Conservation (phyloP, 30 jellyfish, hydroid and myxozoan species). For the Turritopsis rubra region DNA sequence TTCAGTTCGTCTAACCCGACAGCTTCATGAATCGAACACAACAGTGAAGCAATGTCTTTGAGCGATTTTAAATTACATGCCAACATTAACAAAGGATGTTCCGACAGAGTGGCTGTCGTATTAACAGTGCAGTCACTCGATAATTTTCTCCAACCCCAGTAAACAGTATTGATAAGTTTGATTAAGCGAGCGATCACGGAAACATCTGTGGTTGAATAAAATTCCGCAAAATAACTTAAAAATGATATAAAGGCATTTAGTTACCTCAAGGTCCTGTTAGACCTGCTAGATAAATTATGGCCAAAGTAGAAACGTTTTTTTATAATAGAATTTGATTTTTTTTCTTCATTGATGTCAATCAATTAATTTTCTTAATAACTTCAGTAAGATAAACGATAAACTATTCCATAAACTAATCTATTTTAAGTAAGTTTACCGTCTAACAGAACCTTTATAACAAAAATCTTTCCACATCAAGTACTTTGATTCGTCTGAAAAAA, state of each 20-base stretch:
- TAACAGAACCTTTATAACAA: too few species aligned
- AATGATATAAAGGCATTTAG: too few species aligned
- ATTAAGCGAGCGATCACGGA: conserved; percentile 25
- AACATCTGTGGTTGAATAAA: conserved; percentile 6
- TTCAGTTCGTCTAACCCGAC: conserved; percentile 34
- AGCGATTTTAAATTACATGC: conserved; percentile 20
- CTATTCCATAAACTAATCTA: too few species aligned
- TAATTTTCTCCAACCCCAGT: conserved; percentile 16
- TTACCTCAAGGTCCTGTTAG: too few species aligned
- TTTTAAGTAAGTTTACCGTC: too few species aligned
- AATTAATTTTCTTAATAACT: too few species aligned
- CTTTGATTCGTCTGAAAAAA: neutral
- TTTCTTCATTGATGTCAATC: too few species aligned
- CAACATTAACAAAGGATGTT: conserved; percentile 1
- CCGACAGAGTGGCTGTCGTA: neutral
- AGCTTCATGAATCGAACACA: conserved; percentile 37
- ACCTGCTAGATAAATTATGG: too few species aligned
- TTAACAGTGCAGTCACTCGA: neutral
- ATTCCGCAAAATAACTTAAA: neutral
- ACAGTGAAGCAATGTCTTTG: conserved; percentile 24
- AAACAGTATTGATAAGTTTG: conserved; percentile 13
- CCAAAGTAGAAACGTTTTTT: too few species aligned
- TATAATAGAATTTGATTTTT: too few species aligned
- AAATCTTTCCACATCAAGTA: too few species aligned
- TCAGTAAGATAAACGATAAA: too few species aligned